phyloP scores from a whole-genome alignment of 2,113 vertebrate genomes.

The Pygoscelis adeliae region DNA sequence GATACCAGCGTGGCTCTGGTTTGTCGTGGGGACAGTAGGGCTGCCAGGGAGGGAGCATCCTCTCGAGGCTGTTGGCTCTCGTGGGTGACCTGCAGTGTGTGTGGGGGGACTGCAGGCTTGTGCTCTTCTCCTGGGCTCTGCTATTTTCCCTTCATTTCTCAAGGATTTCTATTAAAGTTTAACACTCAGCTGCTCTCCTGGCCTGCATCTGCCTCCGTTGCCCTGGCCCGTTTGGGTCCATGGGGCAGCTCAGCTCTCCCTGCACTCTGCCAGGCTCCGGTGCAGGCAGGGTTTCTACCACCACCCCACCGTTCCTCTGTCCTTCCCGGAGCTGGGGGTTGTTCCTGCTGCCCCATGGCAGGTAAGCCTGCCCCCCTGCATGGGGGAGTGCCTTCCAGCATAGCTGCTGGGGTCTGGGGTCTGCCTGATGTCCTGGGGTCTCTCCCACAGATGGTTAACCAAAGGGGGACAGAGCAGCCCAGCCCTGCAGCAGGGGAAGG shows the following conservation, averaged over 20 bases:
- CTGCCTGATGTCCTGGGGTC: background rate
- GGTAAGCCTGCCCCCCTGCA: background rate
- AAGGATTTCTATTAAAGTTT: constrained; percentile 47
- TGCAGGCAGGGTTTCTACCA: background rate
- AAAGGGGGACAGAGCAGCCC: background rate
- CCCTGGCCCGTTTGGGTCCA: background rate
- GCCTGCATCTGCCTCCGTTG: background rate
- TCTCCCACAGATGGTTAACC: fast-evolving
- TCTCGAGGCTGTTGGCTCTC: background rate
- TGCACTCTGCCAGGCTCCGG: background rate
- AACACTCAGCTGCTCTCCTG: background rate
- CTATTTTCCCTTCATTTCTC: background rate
- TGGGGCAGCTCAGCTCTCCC: background rate
- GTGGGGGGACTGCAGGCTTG: background rate
- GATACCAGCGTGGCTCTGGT: background rate
- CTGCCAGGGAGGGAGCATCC: background rate
- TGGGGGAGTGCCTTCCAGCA: background rate
- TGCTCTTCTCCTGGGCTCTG: background rate
- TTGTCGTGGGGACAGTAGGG: background rate
- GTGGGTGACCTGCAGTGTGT: background rate
- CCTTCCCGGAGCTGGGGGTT: background rate
- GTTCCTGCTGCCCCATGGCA: background rate
- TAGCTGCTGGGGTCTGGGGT: background rate
- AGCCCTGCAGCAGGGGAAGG: background rate
- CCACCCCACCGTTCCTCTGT: background rate